Base-by-base conservation (phyloP, 2,888 invertebrate species). In the Embidobia sp. region DNA sequence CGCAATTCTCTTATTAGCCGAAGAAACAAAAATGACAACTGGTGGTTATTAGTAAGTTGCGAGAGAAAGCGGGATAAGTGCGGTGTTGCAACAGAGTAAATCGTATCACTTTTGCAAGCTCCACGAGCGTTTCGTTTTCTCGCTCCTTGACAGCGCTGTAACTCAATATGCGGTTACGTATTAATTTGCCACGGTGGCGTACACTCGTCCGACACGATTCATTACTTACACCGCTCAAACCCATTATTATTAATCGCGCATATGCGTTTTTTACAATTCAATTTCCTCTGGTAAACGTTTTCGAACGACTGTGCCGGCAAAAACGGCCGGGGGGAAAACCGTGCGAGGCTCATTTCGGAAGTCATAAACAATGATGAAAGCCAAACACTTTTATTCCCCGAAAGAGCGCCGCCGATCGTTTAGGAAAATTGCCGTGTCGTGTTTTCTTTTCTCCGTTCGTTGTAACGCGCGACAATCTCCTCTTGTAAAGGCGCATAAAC, bases 41-140 rank as follows among this genome's bases (percentile, higher is more conserved):
- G 48, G 11, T 3, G 48, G 40, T n/a, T 49, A 49, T 49, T 49
- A 63, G 49, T 35, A 26, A 26, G 19, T 49, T 31, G 15, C 22
- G 40, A 40, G 48, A 29, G 63, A 63, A 63, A 64, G 64, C 51
- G 42, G 11, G 16, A 64, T 63, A 63, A 63, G 42, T 42, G 15
- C 19, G 5, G 15, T 18, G 53, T 66, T 44, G 66, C 66, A 33
- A 44, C n/a, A 44, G 51, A 51, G 53, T 33, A 33, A 51, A 44
- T 26, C 66, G 44, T 66, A 53, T 66, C 66, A 66, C 26, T 55
- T 46, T 27, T 33, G 46, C 46, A n/a, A n/a, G n/a, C n/a, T n/a
- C n/a, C n/a, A n/a, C n/a, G n/a, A n/a, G 48, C 8, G 53, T 44
- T 49, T 64, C 51, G 51, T 64, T 64, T 64, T 64, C 64, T 53